Base-by-base conservation (phyloP, 2,888 invertebrate species). In the Therioaphis trifolii region DNA sequence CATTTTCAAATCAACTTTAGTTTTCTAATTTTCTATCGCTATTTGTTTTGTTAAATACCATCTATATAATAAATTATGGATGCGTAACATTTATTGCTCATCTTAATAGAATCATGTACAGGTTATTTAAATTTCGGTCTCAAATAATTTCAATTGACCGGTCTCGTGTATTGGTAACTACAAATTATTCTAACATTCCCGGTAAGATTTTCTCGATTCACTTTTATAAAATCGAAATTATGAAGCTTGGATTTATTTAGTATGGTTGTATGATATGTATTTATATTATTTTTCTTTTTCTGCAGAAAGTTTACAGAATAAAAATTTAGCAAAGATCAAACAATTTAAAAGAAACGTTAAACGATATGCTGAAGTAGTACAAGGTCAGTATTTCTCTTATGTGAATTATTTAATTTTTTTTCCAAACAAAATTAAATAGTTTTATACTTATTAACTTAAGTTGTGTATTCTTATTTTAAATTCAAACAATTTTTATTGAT, bases 361-460 rank as follows among this genome's bases (percentile, higher is more conserved):
- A 86, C 92, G 92, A 87, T 93, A 92, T 89, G 91, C 92, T 14
- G 94, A 94, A 87, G 88, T 94, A 12, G 88, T 94, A 85, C 92
- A 93, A 90, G 93, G 94, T 94, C 89, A 86, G 88, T 86, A 66
- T 40, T 77, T 55, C 35, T 35, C 7, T 35, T 35, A 35, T n/a
- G n/a, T n/a, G n/a, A n/a, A n/a, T n/a, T n/a, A n/a, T n/a, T n/a
- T n/a, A n/a, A n/a, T n/a, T n/a, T n/a, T n/a, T n/a, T n/a, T n/a
- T n/a, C n/a, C n/a, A 35, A 5, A 35, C 35, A 35, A 35, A 35
- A 35, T 5, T 35, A 35, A 5, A 35, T 35, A 35, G 35, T n/a
- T n/a, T n/a, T n/a, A n/a, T n/a, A n/a, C n/a, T n/a, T n/a, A n/a
- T n/a, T n/a, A n/a, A n/a, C n/a, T n/a, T n/a, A n/a, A n/a, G n/a